Percentiles rank a stretch among this genome's conserved stretches.
Evolutionary conservation across 1,140 invertebrate species (phyloP).

Genomic region (Heterodera schachtii): DNA sequence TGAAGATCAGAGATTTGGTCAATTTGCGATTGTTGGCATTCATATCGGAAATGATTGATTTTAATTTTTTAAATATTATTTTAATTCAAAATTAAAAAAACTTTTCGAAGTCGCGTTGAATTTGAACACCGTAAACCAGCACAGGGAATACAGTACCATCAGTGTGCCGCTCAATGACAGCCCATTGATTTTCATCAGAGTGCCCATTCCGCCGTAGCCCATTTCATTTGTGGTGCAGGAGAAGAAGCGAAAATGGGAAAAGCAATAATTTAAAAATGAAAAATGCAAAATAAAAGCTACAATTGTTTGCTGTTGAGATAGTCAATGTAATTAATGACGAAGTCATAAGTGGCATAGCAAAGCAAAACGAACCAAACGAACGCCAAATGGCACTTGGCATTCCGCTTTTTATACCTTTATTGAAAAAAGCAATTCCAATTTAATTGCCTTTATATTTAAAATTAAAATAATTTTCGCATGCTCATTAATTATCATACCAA

Average conservation of each 20-base stretch:
- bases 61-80: too few relatives aligned
- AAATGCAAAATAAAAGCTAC: background rate
- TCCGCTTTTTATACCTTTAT: background rate
- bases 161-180: constrained; percentile 5
- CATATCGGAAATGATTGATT: too few relatives aligned
- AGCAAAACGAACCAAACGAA: background rate
- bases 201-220: background rate
- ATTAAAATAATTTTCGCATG: too few relatives aligned
- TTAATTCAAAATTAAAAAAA: too few relatives aligned
- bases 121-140: background rate
- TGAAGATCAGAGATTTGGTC: background rate
- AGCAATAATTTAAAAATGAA: background rate
- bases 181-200: background rate
- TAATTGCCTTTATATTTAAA: too few relatives aligned
- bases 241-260: background rate
- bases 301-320: background rate
- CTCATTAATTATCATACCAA: too few relatives aligned
- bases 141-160: background rate
- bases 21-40: background rate
- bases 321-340: background rate
- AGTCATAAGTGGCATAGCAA: background rate
- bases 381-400: background rate
- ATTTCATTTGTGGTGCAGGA: constrained; percentile 5
- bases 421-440: too few relatives aligned
- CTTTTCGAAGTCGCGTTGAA: background rate